Percentiles rank a stretch among this genome's conserved stretches.
Conservation (phyloP, 2,888 invertebrate species). For the Microplitis deprimator region DNA sequence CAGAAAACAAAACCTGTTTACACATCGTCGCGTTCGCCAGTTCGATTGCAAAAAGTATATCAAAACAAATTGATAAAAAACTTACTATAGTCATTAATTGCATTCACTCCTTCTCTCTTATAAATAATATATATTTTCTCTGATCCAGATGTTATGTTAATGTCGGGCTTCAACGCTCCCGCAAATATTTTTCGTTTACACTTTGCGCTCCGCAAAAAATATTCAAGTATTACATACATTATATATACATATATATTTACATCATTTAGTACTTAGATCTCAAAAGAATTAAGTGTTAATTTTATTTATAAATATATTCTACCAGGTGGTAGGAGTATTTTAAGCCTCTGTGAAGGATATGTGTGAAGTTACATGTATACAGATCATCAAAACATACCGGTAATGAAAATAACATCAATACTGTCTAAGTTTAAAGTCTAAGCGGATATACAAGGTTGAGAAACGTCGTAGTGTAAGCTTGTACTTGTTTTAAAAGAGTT, state of each 20-base stretch:
- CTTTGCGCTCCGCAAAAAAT: too few relatives aligned
- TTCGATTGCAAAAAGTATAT: background rate
- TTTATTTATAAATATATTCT: too few relatives aligned
- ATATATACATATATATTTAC: too few relatives aligned
- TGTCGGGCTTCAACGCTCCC: background rate
- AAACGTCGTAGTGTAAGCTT: conserved; percentile 32
- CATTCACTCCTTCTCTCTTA: background rate
- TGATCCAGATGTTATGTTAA: background rate
- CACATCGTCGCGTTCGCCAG: background rate
- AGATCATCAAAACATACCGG: background rate
- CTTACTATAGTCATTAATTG: background rate
- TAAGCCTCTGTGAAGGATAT: background rate
- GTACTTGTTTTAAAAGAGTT: conserved; percentile 52
- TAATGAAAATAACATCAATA: background rate
- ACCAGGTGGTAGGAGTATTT: too few relatives aligned
- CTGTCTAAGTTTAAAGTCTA: background rate
- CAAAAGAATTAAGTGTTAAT: conserved; percentile 5
- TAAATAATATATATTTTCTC: background rate
- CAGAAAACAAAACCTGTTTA: conserved; percentile 1
- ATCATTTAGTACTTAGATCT: background rate
- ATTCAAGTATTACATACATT: too few relatives aligned
- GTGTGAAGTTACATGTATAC: conserved; percentile 6
- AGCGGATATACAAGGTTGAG: conserved; percentile 12
- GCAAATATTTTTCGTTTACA: background rate
- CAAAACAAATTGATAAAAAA: background rate